phyloP scores from a whole-genome alignment of 2,888 invertebrate genomes.

The Salpingus planirostris region DNA sequence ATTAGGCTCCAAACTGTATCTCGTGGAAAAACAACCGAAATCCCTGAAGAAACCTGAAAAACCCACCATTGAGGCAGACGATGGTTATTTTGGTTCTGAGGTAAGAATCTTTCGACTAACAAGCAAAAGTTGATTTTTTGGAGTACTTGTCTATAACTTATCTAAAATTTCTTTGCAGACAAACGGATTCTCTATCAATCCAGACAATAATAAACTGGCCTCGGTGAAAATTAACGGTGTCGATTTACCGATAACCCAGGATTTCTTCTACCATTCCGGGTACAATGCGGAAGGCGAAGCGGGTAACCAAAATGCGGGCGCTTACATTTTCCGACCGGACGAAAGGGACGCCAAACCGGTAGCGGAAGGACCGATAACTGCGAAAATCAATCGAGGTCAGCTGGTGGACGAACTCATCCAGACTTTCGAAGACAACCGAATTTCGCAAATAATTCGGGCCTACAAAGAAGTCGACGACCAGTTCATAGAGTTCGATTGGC shows the following conservation, averaged over 20 bases:
- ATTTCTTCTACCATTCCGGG: slow-evolving; percentile 64
- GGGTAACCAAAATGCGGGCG: slow-evolving; percentile 66
- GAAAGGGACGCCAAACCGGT: slow-evolving; percentile 5
- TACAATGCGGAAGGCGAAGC: slow-evolving; percentile 55
- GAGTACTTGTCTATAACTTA: not conserved
- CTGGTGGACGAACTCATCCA: slow-evolving; percentile 45
- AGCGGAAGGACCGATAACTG: slow-evolving; percentile 23
- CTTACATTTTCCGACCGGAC: slow-evolving; percentile 78
- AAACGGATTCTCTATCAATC: not conserved
- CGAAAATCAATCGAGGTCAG: slow-evolving; percentile 32
- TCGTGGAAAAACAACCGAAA: slow-evolving; percentile 5
- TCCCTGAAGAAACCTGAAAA: slow-evolving; percentile 1
- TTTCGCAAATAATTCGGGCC: slow-evolving; percentile 61
- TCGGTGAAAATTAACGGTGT: slow-evolving; percentile 42
- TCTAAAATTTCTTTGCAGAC: not conserved
- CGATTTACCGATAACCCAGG: slow-evolving; percentile 45
- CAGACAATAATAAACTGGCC: slow-evolving; percentile 30
- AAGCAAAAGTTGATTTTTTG: too few species aligned
- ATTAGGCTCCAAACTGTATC: slow-evolving; percentile 7
- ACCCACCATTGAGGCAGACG: too few species aligned
- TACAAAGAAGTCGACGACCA: slow-evolving; percentile 47
- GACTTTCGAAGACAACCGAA: slow-evolving; percentile 52
- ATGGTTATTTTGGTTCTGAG: slow-evolving; percentile 18
- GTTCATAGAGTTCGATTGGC: slow-evolving; percentile 62
- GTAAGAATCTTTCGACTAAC: slow-evolving; percentile 16